These are phyloP conservation scores for Ethmia dodecea DNA, from an alignment of 2,888 invertebrate genomes.

Conservation along the genomic window DNA sequence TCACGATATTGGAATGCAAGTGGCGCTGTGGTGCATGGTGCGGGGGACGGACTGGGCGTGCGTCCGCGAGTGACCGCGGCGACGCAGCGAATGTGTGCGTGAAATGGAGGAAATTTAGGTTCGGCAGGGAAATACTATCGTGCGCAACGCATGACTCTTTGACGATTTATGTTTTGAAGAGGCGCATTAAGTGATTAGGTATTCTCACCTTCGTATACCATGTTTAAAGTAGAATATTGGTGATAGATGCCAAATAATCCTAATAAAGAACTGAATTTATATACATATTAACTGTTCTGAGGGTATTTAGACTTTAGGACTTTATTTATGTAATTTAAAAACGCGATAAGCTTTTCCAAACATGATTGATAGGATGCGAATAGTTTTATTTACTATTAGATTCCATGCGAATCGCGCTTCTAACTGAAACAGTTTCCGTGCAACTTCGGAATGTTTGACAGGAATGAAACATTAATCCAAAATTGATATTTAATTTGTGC, in stretches of 20 bases:
- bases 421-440: conserved; percentile 28
- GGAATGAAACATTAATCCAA: conserved; percentile 33
- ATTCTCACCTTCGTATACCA: conserved; percentile 71
- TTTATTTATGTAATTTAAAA: conserved; percentile 58
- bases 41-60: conserved; percentile 7
- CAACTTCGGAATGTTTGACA: conserved; percentile 30
- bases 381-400: conserved; percentile 35
- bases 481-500: conserved; percentile 67
- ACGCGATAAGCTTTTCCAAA: conserved; percentile 32
- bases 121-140: conserved; percentile 61
- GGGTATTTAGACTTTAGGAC: conserved; percentile 69
- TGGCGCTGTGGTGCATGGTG: conserved; percentile 29
- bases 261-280: conserved; percentile 78
- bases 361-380: conserved; percentile 22
- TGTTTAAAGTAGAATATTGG: conserved; percentile 70
- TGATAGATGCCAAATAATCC: conserved; percentile 77
- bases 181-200: conserved; percentile 64
- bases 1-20: conserved; percentile 35
- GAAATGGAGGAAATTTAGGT: conserved; percentile 64
- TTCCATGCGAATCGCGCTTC: conserved; percentile 24
- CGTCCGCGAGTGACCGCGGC: conserved; percentile 14
- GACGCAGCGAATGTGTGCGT: conserved; percentile 43
- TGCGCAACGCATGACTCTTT: conserved; percentile 36
- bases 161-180: conserved; percentile 56
- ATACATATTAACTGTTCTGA: conserved; percentile 75